Evolutionary conservation across 2,797 vertebrate species (phyloP), one percentile per base, ranked within the genome.

Genomic region (Heteromormyrus szaboi): DNA sequence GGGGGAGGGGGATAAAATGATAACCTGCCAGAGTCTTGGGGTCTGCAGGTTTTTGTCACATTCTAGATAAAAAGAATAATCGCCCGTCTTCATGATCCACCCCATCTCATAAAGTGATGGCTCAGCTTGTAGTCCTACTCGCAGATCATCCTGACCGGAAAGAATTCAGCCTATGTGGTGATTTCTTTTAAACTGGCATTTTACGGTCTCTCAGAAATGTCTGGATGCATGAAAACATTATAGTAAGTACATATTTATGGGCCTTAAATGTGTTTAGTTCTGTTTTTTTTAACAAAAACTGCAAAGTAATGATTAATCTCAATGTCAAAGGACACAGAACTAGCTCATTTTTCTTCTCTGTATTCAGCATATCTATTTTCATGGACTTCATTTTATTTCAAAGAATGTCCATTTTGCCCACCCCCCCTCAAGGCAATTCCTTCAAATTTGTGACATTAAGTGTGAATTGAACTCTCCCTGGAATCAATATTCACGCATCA

Each of bases 401-500:
- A 22, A 81, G 76, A 81, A 81, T 19, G 41, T 46, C 76, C 7
- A 7, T 46, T 44, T 81, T 81, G 37, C 76, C 72, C 29, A 14
- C 22, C 33, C 76, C 29, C 17, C 79, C 46, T 0, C 22, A 53
- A 51, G 25, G 83, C 83, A 25, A 85, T 85, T 50, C 48, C 83
- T 51, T 50, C 48, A 85, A 50, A 85, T 85, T 29, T 51, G 19
- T 50, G 11, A 85, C 44, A 50, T 85, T 85, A 84, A 85, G 48
- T 85, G 83, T 25, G 83, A 50, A 85, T 51, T 50, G 44, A 51
- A 85, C 22, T 85, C 41, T 81, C 76, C 46, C 83, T 33, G 48
- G 48, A 85, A 51, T 85, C 83, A 85, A 50, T 51, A 85, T 85
- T 85, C 83, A 50, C 19, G 83, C 46, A 50, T 85, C 83, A 25